phyloP scores from a whole-genome alignment of 2,797 vertebrate species.

The Aquila chrysaetos region DNA sequence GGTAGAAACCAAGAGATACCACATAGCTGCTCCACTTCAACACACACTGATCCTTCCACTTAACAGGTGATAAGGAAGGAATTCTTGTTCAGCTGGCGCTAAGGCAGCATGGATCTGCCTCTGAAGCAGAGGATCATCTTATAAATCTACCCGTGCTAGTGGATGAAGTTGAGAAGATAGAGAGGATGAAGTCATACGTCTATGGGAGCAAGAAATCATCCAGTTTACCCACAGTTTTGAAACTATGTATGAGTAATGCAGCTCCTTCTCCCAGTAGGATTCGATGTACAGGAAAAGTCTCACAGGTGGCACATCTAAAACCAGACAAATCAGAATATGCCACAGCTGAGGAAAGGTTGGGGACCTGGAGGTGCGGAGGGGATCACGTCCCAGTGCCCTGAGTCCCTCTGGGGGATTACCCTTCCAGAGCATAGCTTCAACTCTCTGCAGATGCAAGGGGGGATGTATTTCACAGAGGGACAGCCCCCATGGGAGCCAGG shows the following conservation, averaged over 20 bases:
- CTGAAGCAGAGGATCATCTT: background rate
- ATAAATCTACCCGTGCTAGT: background rate
- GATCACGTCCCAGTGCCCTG: fast-evolving
- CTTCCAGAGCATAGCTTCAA: background rate
- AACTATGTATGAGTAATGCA: constrained; percentile 15
- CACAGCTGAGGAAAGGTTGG: background rate
- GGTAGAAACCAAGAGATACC: background rate
- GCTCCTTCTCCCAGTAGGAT: background rate
- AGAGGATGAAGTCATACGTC: background rate
- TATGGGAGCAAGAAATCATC: background rate
- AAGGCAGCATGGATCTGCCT: background rate
- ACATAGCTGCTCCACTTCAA: background rate
- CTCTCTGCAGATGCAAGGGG: background rate
- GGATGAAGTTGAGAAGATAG: background rate
- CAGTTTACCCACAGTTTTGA: constrained; percentile 28
- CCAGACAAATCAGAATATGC: background rate
- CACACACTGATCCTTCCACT: background rate
- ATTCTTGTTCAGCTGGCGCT: background rate
- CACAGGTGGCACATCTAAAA: background rate
- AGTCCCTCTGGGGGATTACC: background rate
- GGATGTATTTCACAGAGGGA: fast-evolving
- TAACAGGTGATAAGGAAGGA: background rate
- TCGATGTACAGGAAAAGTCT: background rate
- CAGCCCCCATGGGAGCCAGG: background rate
- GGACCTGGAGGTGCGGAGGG: fast-evolving